Evolutionary conservation across 2,888 invertebrate species (phyloP).

Genomic region (Nomada ruficornis): DNA sequence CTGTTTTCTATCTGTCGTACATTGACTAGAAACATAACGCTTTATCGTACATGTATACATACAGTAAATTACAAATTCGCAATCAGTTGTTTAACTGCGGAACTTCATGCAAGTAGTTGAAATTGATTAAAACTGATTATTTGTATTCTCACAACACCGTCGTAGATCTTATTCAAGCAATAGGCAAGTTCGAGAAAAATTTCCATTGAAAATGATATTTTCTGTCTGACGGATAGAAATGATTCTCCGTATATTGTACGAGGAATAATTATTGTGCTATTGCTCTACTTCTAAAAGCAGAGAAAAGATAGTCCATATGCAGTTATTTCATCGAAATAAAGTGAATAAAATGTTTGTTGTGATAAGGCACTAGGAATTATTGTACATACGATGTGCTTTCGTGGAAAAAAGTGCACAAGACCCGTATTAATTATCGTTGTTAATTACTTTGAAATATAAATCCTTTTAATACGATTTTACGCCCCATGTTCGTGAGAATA

Average conservation of each 20-base stretch:
- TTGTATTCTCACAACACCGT: not conserved
- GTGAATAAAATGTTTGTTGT: slow-evolving; percentile 10
- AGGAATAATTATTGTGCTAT: not conserved
- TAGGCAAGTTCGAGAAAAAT: no score
- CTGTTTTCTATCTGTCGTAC: not conserved
- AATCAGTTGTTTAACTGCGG: no score
- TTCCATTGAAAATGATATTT: not conserved
- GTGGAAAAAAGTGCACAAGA: not conserved
- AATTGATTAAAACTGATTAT: not conserved
- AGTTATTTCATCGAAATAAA: not conserved
- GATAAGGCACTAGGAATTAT: slow-evolving; percentile 30
- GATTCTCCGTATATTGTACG: no score
- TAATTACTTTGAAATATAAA: not conserved
- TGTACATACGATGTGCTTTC: not conserved
- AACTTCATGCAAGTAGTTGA: not conserved
- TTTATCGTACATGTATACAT: not conserved
- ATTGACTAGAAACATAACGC: slow-evolving; percentile 14
- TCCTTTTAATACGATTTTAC: not conserved
- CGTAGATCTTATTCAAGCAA: no score
- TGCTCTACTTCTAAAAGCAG: not conserved
- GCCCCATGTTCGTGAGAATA: no score
- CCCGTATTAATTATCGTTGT: not conserved
- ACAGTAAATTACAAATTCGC: slow-evolving; percentile 3
- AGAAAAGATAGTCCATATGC: not conserved
- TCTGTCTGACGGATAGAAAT: not conserved